A percentile compares a stretch with the other conserved stretches of the same genome.
phyloP scores from a whole-genome alignment of 2,797 vertebrate species.

The Enteromius paludinosus region DNA sequence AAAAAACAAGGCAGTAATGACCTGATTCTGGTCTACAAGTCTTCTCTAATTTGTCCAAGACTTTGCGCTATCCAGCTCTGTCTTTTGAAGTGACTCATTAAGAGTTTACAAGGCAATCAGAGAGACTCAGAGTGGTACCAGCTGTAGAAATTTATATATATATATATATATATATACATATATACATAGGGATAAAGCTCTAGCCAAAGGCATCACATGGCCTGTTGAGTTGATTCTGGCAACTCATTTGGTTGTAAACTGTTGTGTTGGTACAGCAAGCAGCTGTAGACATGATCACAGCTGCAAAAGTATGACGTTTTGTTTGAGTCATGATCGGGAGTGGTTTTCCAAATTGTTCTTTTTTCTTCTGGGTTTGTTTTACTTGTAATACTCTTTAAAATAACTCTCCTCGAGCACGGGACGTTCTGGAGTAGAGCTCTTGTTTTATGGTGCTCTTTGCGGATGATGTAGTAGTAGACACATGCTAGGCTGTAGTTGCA shows the following conservation, averaged over 20 bases:
- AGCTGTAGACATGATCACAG: conserved; percentile 12
- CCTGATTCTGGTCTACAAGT: conserved; percentile 44
- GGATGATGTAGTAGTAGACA: conserved; percentile 34
- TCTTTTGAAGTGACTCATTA: conserved; percentile 59
- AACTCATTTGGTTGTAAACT: background rate
- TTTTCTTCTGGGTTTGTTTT: background rate
- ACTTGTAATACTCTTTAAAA: conserved; percentile 22
- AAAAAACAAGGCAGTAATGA: conserved; percentile 21
- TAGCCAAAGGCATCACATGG: conserved; percentile 2
- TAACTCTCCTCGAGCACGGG: conserved; percentile 36
- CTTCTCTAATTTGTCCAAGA: conserved; percentile 53
- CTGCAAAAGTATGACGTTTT: conserved; percentile 1
- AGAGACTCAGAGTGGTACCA: conserved; percentile 46
- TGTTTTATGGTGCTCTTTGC: conserved; percentile 38
- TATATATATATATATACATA: conserved; percentile 13
- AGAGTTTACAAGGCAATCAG: conserved; percentile 53
- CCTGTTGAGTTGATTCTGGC: conserved; percentile 17
- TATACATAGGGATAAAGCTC: background rate
- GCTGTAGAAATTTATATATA: conserved; percentile 35
- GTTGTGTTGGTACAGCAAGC: conserved; percentile 4
- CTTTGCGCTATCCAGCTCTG: background rate
- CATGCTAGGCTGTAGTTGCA: conserved; percentile 32
- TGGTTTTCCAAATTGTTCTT: conserved; percentile 26
- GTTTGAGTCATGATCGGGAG: conserved; percentile 5
- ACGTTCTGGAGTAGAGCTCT: conserved; percentile 26